Evolutionary conservation across 2,888 invertebrate species (phyloP).

Genomic region (Nomada goodeniana): DNA sequence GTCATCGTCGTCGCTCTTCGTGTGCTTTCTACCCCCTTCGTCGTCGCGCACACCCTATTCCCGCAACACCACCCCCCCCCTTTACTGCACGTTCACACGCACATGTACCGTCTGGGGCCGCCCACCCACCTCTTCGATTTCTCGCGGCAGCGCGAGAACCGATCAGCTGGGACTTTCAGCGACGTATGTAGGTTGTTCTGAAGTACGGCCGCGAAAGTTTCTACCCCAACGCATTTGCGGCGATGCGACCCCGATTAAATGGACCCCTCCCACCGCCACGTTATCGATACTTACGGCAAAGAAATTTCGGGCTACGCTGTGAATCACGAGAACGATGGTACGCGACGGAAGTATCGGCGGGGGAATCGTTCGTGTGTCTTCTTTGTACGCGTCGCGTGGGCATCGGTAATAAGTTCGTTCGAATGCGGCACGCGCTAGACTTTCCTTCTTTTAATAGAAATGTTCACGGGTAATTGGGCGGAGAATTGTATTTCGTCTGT

Average conservation of each 20-base stretch:
- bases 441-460: too few relatives aligned
- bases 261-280: background rate
- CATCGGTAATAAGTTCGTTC: too few relatives aligned
- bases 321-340: background rate
- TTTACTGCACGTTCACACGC: slow-evolving; percentile 4
- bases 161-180: slow-evolving; percentile 60
- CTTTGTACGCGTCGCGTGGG: too few relatives aligned
- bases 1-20: background rate
- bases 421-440: too few relatives aligned
- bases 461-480: too few relatives aligned
- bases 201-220: background rate
- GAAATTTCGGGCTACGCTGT: background rate
- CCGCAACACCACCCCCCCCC: slow-evolving; percentile 15
- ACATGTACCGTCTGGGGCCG: background rate
- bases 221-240: background rate
- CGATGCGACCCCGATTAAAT: slow-evolving; percentile 7
- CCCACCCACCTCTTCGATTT: background rate
- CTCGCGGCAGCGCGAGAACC: slow-evolving; percentile 12
- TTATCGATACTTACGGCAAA: background rate
- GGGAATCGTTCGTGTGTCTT: too few relatives aligned
- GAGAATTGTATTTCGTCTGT: too few relatives aligned
- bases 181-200: slow-evolving; percentile 14
- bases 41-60: background rate
- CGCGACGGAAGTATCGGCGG: background rate
- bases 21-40: slow-evolving; percentile 6